Base-by-base conservation (phyloP, 2,888 invertebrate species). In the Plagiodera versicolora region DNA sequence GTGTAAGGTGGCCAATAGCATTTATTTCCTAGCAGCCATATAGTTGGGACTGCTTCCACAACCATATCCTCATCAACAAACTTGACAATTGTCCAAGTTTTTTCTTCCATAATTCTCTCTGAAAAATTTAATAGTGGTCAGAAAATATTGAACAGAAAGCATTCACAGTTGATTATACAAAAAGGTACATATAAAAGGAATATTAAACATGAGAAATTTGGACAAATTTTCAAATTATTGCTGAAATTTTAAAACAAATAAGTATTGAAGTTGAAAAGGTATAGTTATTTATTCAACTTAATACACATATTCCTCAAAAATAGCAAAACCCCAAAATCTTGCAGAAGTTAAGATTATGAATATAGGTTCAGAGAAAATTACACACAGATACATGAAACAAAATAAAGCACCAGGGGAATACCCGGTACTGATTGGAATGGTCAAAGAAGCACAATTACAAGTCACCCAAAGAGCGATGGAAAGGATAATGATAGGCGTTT, bases 1-100 rank as follows among this genome's bases (percentile, higher is more conserved):
- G 46, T 55, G 47, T 28, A 17, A 44, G 53, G 39, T 18, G 53
- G 44, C 53, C 53, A 53, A 44, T 53, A 39, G 55, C 55, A 55
- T 19, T 18, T 56, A 32, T 56, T 48, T 14, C 47, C 56, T 17
- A 56, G 14, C 32, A 47, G 18, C 56, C 56, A 56, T 46, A n/a
- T 30, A 30, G 56, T 56, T 32, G 47, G 47, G 17, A 56, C 30
- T 2, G 56, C 46, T 46, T 45, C 45, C 18, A 45, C 45, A 16
- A 45, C 18, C 32, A 32, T 32, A 11, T 32, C 32, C 32, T 32
- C 32, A 45, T 45, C 47, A 18, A 30, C 10, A 32, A 56, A 56
- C 46, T 18, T 56, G 30, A 46, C 47, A 28, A 55, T 46, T 19
- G 47, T 46, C 47, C 55, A 55, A 28, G 46, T 55, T 16, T 16